Evolutionary conservation across 2,797 vertebrate genomes (phyloP).

Genomic region (Gymnoscopelus microlampas): DNA sequence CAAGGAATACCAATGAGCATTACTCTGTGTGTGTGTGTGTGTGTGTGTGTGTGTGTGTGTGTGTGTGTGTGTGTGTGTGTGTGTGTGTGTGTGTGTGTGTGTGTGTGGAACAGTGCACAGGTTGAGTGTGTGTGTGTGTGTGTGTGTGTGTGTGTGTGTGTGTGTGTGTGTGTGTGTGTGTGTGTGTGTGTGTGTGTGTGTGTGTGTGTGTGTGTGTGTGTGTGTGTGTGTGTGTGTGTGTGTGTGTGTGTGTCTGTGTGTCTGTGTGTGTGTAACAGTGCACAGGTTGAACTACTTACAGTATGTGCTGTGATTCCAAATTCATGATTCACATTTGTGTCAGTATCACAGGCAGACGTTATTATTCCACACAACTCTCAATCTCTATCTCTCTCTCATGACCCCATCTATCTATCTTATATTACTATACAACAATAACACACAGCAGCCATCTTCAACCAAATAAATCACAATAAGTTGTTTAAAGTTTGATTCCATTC

Average conservation of each 20-base stretch:
- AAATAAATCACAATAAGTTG: too few relatives aligned
- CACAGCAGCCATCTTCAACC: not conserved
- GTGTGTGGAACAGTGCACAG: not conserved
- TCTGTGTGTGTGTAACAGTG: not conserved
- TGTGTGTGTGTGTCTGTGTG: conserved; percentile 12
- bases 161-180: not conserved
- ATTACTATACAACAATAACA: not conserved
- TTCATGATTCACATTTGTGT: not conserved
- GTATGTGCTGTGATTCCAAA: conserved; percentile 5
- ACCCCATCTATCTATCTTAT: not conserved
- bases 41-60: conserved; percentile 18
- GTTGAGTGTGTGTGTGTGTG: conserved; percentile 12
- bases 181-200: conserved; percentile 29
- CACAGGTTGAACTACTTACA: not conserved
- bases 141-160: not conserved
- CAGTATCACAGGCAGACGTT: not conserved
- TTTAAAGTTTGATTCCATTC: too few relatives aligned
- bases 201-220: not conserved
- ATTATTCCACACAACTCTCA: not conserved
- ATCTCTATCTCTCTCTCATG: not conserved
- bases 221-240: conserved; percentile 1
- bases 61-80: not conserved
- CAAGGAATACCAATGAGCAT: conserved; percentile 71
- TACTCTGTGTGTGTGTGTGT: conserved; percentile 25
- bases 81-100: conserved; percentile 15